These are phyloP conservation scores for Poecilia picta DNA, from an alignment of 2,797 vertebrate species.

Conservation along the genomic window DNA sequence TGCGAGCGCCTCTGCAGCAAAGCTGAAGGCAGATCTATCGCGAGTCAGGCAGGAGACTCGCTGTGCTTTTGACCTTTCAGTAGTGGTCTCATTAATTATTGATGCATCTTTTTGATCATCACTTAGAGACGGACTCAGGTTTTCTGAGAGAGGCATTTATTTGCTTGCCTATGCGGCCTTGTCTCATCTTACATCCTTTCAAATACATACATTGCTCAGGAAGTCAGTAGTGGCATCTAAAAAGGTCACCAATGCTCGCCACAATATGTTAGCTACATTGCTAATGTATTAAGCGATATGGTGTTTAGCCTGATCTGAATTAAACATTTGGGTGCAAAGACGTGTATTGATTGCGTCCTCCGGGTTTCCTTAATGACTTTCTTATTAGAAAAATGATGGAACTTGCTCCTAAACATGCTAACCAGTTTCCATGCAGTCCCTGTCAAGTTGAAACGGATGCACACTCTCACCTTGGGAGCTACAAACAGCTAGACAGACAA, in stretches of 20 bases:
- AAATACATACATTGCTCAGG: conserved; percentile 15
- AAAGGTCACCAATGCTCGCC: conserved; percentile 8
- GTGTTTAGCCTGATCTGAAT: background rate
- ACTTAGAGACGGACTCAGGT: conserved; percentile 42
- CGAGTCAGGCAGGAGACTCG: conserved; percentile 34
- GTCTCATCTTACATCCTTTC: conserved; percentile 2
- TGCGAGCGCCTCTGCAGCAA: conserved; percentile 51
- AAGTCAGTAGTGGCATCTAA: conserved; percentile 16
- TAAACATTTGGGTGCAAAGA: conserved; percentile 33
- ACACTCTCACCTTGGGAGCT: conserved; percentile 50
- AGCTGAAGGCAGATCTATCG: conserved; percentile 52
- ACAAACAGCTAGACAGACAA: conserved; percentile 64
- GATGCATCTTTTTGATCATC: conserved; percentile 60
- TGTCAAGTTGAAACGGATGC: conserved; percentile 14
- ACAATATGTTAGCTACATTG: conserved; percentile 10
- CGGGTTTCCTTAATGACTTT: conserved; percentile 31
- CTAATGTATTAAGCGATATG: conserved; percentile 28
- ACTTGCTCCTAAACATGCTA: conserved; percentile 43
- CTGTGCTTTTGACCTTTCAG: conserved; percentile 67
- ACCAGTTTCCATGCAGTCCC: conserved; percentile 4
- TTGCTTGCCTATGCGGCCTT: background rate
- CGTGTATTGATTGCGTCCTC: conserved; percentile 28
- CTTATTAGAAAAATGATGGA: conserved; percentile 47
- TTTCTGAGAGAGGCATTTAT: conserved; percentile 29
- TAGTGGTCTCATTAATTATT: conserved; percentile 68